Evolutionary conservation across 2,888 invertebrate genomes (phyloP).

Genomic region (Sphaeridia pumilis): DNA sequence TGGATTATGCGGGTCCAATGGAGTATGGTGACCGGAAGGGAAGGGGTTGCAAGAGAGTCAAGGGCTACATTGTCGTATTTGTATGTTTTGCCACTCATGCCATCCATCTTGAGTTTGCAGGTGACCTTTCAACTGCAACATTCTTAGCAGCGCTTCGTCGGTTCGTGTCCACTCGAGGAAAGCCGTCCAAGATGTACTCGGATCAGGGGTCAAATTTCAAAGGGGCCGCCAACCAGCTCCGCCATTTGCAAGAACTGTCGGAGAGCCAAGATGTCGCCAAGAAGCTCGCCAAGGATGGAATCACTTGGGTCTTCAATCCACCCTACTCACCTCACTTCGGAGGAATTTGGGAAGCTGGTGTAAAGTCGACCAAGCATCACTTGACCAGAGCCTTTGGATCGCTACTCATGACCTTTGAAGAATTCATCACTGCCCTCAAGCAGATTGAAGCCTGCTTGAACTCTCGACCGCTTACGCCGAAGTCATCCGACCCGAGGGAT

Average conservation of each 20-base stretch:
- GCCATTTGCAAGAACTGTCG: background rate
- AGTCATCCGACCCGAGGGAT: background rate
- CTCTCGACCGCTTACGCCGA: background rate
- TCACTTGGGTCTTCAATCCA: background rate
- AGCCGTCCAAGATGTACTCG: background rate
- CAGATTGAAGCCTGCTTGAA: background rate
- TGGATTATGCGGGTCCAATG: slow-evolving; percentile 39
- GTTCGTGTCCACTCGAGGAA: slow-evolving; percentile 16
- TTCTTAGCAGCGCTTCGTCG: slow-evolving; percentile 21
- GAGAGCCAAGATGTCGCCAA: background rate
- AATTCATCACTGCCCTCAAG: background rate
- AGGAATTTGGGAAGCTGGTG: background rate
- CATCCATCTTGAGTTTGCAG: slow-evolving; percentile 36
- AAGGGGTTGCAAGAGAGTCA: slow-evolving; percentile 35
- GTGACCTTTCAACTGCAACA: slow-evolving; percentile 19
- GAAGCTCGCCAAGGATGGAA: background rate
- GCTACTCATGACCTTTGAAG: background rate
- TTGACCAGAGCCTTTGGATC: background rate
- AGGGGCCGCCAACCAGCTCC: background rate
- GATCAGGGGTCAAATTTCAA: slow-evolving; percentile 8
- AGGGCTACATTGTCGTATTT: slow-evolving; percentile 37
- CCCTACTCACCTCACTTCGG: background rate
- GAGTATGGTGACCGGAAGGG: slow-evolving; percentile 29
- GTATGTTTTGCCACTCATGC: slow-evolving; percentile 37
- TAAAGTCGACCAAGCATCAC: background rate